phyloP scores from a whole-genome alignment of 2,797 vertebrate genomes.

The Miichthys miiuy region DNA sequence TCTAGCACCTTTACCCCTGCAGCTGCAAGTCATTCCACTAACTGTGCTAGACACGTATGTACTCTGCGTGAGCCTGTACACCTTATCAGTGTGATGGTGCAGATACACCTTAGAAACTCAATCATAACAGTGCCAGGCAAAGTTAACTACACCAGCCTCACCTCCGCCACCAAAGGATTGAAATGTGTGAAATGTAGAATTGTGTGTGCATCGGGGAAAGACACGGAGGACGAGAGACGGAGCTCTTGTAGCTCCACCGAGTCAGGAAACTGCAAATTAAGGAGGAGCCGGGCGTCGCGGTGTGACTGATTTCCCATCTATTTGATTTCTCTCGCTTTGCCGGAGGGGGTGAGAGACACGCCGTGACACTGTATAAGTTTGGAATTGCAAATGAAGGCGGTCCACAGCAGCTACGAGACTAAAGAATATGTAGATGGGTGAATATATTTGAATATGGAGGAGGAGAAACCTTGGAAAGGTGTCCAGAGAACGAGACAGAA shows the following conservation, averaged over 20 bases:
- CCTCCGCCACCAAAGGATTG: constrained; percentile 32
- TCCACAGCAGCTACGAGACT: constrained; percentile 13
- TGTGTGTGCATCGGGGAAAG: constrained; percentile 13
- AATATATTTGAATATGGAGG: constrained; percentile 49
- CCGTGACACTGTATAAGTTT: constrained; percentile 24
- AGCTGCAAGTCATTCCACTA: constrained; percentile 6
- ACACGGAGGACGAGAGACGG: background rate
- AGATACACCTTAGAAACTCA: constrained; percentile 23
- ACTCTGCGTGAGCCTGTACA: background rate
- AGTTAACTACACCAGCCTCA: constrained; percentile 34
- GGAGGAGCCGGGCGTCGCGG: constrained; percentile 36
- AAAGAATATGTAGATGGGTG: constrained; percentile 42
- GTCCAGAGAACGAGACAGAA: background rate
- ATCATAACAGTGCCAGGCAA: constrained; percentile 38
- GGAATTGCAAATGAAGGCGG: constrained; percentile 65
- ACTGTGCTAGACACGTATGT: constrained; percentile 11
- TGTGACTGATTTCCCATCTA: constrained; percentile 59
- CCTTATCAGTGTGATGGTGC: constrained; percentile 25
- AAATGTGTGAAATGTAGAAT: constrained; percentile 51
- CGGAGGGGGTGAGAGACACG: constrained; percentile 31
- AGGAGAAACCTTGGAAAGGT: background rate
- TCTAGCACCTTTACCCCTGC: constrained; percentile 25
- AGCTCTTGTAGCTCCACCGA: constrained; percentile 15
- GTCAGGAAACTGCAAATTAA: constrained; percentile 68
- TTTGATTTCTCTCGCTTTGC: constrained; percentile 62